Conservation (phyloP, 2,797 vertebrate species). For the Rhadinocentrus ornatus region DNA sequence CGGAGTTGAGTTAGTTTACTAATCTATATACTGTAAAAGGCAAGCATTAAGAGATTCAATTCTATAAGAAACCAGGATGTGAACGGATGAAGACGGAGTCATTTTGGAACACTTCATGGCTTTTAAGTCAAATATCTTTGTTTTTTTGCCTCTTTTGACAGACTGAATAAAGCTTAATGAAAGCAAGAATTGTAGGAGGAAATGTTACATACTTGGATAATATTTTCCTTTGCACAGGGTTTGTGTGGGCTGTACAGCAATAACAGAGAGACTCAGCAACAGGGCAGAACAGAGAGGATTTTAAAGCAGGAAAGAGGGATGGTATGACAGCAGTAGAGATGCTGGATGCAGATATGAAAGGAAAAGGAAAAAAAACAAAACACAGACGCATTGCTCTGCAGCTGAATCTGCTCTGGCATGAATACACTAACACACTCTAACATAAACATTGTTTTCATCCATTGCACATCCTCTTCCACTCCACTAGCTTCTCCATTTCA, state of each 20-base stretch:
- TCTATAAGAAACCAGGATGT: slow-evolving; percentile 13
- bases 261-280: slow-evolving; percentile 58
- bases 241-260: slow-evolving; percentile 49
- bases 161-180: slow-evolving; percentile 1
- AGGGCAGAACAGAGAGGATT: slow-evolving; percentile 49
- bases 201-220: slow-evolving; percentile 17
- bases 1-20: background rate
- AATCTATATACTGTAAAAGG: background rate
- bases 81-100: slow-evolving; percentile 6
- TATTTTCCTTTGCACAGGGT: slow-evolving; percentile 26
- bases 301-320: slow-evolving; percentile 38
- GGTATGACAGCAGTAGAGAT: slow-evolving; percentile 47
- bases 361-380: background rate
- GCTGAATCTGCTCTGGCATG: slow-evolving; percentile 49
- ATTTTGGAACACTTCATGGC: slow-evolving; percentile 7
- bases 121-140: slow-evolving; percentile 15
- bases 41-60: slow-evolving; percentile 3
- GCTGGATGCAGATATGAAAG: slow-evolving; percentile 48
- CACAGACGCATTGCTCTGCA: slow-evolving; percentile 32
- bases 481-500: slow-evolving; percentile 27
- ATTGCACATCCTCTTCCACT: slow-evolving; percentile 19
- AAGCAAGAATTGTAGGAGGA: slow-evolving; percentile 7
- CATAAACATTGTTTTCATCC: slow-evolving; percentile 23
- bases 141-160: slow-evolving; percentile 20
- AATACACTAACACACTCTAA: slow-evolving; percentile 28